A percentile compares a stretch with the other conserved stretches of the same genome.
These are phyloP conservation scores for Acrocephalus kingi DNA, from an alignment of 2,113 vertebrate genomes.

Conservation along the genomic window DNA sequence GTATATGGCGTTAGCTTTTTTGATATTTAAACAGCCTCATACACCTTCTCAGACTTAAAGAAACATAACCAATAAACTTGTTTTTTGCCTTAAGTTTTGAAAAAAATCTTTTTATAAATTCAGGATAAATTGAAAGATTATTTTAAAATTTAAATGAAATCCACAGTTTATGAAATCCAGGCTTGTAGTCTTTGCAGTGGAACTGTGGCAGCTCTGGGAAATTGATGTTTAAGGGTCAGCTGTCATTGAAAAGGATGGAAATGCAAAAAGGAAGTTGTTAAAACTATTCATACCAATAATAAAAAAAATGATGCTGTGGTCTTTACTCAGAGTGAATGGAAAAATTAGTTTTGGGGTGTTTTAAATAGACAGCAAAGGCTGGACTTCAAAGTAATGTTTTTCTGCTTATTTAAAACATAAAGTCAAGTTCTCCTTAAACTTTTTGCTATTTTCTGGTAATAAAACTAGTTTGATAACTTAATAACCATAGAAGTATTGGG, in stretches of 20 bases:
- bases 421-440: neutral
- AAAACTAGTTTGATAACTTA: neutral
- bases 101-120: constrained; percentile 33
- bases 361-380: neutral
- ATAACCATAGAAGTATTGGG: neutral
- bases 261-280: neutral
- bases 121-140: neutral
- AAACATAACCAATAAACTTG: constrained; percentile 37
- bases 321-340: neutral
- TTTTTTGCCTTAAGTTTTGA: constrained; percentile 52
- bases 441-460: constrained; percentile 11
- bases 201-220: neutral
- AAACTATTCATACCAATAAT: neutral
- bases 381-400: neutral
- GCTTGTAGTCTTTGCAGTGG: neutral
- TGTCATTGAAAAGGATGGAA: neutral
- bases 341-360: neutral
- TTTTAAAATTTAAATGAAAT: neutral
- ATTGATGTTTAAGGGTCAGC: neutral
- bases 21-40: constrained; percentile 44
- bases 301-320: neutral
- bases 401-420: neutral
- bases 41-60: constrained; percentile 52
- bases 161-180: neutral
- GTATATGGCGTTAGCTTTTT: constrained; percentile 53